A percentile compares a stretch with the other conserved stretches of the same genome.
These are phyloP conservation scores for Drosophila insularis DNA, from an alignment of 1,140 invertebrate species.

Conservation along the genomic window DNA sequence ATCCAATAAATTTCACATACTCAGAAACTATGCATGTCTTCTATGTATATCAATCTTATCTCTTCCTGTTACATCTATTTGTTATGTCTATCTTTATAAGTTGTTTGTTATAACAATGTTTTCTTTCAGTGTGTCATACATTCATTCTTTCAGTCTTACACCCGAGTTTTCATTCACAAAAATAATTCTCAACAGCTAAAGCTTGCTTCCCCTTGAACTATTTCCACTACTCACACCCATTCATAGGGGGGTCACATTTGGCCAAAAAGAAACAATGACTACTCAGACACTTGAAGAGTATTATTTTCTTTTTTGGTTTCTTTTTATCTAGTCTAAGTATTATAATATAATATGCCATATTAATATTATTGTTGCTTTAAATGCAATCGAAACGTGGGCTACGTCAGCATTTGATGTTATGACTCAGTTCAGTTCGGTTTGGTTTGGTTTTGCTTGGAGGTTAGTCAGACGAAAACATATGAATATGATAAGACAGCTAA, in stretches of 20 bases:
- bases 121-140: not conserved
- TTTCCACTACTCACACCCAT: not conserved
- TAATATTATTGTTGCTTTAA: constrained; percentile 15
- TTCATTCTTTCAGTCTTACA: not conserved
- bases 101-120: not conserved
- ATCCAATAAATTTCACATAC: too few relatives aligned
- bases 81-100: not conserved
- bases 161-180: constrained; percentile 1
- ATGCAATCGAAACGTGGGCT: constrained; percentile 12
- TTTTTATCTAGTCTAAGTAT: not conserved
- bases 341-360: not conserved
- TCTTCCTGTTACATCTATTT: too few relatives aligned
- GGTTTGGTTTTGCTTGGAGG: constrained; percentile 9
- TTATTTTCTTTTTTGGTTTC: not conserved
- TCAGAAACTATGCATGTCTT: too few relatives aligned
- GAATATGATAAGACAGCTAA: constrained; percentile 1
- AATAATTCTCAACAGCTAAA: not conserved
- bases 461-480: constrained; percentile 30
- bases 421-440: constrained; percentile 22
- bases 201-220: constrained; percentile 1
- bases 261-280: not conserved
- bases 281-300: constrained; percentile 1
- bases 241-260: not conserved
- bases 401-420: constrained; percentile 39
- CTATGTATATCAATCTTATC: too few relatives aligned